A percentile compares a stretch with the other conserved stretches of the same genome.
These are phyloP conservation scores for Perodicticus potto DNA, from an alignment of 2,797 vertebrate genomes.

Conservation along the genomic window DNA sequence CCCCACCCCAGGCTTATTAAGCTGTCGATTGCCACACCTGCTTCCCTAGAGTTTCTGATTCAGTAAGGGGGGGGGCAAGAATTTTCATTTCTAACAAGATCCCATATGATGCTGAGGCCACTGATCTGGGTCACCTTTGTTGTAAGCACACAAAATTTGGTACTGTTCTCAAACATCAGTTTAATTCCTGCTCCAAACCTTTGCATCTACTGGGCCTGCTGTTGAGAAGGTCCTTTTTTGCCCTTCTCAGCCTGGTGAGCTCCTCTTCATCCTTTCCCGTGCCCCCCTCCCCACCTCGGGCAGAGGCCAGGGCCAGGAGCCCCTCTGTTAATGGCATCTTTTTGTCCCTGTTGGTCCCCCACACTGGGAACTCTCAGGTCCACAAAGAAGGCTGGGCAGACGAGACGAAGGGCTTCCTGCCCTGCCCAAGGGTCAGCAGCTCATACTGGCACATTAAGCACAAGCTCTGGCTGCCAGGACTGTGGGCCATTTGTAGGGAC, in stretches of 20 bases:
- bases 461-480: background rate
- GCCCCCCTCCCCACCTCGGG: background rate
- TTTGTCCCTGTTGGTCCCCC: background rate
- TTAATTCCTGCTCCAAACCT: background rate
- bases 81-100: background rate
- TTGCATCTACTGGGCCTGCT: background rate
- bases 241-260: background rate
- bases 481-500: background rate
- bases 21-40: too few species aligned
- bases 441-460: background rate
- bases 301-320: background rate
- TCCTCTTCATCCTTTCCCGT: background rate
- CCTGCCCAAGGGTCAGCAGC: background rate
- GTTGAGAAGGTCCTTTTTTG: background rate
- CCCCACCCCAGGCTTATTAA: background rate
- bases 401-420: background rate
- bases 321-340: background rate
- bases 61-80: background rate
- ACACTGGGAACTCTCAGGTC: background rate
- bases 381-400: background rate
- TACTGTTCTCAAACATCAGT: background rate
- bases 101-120: background rate
- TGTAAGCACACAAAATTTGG: background rate
- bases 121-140: background rate
- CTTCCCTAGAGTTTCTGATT: background rate